Evolutionary conservation across 2,888 invertebrate species (phyloP).

Genomic region (Ophion ellenae): DNA sequence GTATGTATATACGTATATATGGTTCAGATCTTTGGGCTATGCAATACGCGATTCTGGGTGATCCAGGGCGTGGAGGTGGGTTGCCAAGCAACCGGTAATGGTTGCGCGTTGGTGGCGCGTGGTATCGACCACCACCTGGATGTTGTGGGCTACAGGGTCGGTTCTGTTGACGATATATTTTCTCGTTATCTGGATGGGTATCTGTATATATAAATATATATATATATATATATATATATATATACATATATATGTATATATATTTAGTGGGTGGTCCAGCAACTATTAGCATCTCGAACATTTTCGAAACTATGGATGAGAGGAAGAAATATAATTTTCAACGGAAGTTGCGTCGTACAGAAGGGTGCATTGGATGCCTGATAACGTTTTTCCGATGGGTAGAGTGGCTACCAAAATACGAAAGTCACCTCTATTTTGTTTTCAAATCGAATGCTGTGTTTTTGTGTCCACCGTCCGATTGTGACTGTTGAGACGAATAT

Average conservation of each 20-base stretch:
- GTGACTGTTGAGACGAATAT: too few species aligned
- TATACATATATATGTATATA: not conserved
- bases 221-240: not conserved
- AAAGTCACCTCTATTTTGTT: too few species aligned
- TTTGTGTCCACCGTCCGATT: too few species aligned
- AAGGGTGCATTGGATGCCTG: too few species aligned
- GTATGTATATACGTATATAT: not conserved
- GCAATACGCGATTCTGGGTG: constrained; percentile 58
- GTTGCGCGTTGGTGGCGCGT: constrained; percentile 71
- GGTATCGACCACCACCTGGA: constrained; percentile 73
- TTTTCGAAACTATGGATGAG: too few species aligned
- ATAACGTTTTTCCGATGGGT: too few species aligned
- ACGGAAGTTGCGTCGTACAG: too few species aligned
- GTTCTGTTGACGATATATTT: constrained; percentile 58
- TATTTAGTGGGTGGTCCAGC: too few species aligned
- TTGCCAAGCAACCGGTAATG: constrained; percentile 76
- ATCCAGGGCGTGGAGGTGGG: constrained; percentile 75
- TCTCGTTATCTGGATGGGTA: constrained; percentile 4
- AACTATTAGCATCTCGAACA: too few species aligned
- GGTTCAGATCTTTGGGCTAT: constrained; percentile 5
- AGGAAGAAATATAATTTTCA: too few species aligned
- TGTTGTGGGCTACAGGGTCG: constrained; percentile 59
- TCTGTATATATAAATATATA: not conserved
- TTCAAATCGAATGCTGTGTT: too few species aligned
- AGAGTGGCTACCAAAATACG: too few species aligned